Evolutionary conservation across 2,888 invertebrate genomes (phyloP).

Genomic region (Lingula anatina): DNA sequence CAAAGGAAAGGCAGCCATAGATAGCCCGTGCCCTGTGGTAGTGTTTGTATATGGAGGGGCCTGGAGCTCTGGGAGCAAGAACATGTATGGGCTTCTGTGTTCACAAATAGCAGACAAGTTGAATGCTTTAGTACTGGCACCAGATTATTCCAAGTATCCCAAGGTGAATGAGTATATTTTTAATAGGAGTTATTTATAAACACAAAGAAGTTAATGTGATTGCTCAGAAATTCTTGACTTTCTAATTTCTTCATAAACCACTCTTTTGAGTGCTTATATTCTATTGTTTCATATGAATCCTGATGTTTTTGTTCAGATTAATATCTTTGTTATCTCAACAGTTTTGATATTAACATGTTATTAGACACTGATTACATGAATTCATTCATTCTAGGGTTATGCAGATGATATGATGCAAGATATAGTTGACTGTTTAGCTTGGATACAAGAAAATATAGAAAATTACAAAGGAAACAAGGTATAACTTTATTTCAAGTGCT

Average conservation of each 20-base stretch:
- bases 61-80: slow-evolving; percentile 45
- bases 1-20: slow-evolving; percentile 12
- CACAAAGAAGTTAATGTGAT: too few species aligned
- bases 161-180: slow-evolving; percentile 23
- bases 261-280: too few species aligned
- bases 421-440: slow-evolving; percentile 38
- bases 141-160: slow-evolving; percentile 44
- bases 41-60: slow-evolving; percentile 46
- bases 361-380: background rate
- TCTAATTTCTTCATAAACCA: too few species aligned
- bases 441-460: slow-evolving; percentile 35
- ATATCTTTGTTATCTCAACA: slow-evolving; percentile 26
- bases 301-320: background rate
- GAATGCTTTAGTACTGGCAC: slow-evolving; percentile 38
- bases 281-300: too few species aligned
- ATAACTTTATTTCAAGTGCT: slow-evolving; percentile 36
- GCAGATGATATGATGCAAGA: slow-evolving; percentile 50
- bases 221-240: too few species aligned
- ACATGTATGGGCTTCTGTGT: slow-evolving; percentile 41
- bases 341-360: background rate
- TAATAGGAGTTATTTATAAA: background rate
- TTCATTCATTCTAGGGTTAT: slow-evolving; percentile 32
- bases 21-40: slow-evolving; percentile 25
- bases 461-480: slow-evolving; percentile 42
- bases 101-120: slow-evolving; percentile 32